phyloP scores from a whole-genome alignment of 2,113 vertebrate species.

The Ciconia stormi region DNA sequence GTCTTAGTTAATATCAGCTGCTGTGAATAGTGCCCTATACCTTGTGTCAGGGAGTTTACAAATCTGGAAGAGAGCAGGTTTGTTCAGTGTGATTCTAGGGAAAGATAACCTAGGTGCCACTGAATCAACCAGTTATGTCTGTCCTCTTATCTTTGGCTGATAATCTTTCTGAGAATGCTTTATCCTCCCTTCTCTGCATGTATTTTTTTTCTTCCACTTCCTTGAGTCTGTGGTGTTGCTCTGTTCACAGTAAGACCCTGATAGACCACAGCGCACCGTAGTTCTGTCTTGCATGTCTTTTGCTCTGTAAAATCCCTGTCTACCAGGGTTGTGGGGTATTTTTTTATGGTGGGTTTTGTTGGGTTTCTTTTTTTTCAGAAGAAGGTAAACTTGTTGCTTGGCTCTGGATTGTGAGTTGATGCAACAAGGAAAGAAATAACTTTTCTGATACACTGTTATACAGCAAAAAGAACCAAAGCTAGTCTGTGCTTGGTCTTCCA shows the following conservation, averaged over 20 bases:
- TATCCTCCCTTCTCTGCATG: not conserved
- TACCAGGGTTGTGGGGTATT: not conserved
- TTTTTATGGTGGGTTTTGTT: not conserved
- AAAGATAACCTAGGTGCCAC: not conserved
- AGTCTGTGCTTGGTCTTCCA: not conserved
- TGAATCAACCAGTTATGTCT: not conserved
- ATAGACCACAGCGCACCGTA: not conserved
- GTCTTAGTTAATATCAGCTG: not conserved
- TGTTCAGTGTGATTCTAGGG: not conserved
- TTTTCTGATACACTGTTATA: not conserved
- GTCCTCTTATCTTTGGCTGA: not conserved
- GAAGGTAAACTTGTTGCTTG: not conserved
- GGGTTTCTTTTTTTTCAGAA: not conserved
- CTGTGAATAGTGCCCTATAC: not conserved
- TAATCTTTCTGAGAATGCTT: not conserved
- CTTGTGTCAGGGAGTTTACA: not conserved
- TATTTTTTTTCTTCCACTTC: not conserved
- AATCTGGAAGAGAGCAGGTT: not conserved
- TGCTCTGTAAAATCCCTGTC: not conserved
- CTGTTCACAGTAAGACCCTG: not conserved
- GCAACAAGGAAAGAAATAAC: not conserved
- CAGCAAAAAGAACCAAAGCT: not conserved
- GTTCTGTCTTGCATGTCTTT: not conserved
- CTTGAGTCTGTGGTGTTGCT: not conserved
- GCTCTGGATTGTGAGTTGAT: not conserved